Conservation (phyloP, 2,888 invertebrate genomes). For the Drosophila percnosoma region DNA sequence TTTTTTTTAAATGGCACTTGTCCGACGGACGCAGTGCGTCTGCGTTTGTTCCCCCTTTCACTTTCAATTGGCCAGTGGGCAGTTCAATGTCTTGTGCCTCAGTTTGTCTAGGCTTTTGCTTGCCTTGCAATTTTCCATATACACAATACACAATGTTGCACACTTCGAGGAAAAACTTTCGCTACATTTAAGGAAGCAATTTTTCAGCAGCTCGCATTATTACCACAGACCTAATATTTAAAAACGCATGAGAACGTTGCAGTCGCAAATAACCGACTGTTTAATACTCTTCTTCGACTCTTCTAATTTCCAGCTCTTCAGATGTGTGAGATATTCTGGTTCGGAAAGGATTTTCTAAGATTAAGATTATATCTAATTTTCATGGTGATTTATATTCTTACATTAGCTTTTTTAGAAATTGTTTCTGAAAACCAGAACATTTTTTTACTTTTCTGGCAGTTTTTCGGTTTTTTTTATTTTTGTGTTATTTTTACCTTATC, state of each 20-base stretch:
- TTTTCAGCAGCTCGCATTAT: conserved; percentile 49
- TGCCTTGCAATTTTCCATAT: neutral
- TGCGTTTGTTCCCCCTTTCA: conserved; percentile 59
- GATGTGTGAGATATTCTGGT: neutral
- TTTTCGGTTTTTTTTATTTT: neutral
- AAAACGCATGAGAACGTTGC: neutral
- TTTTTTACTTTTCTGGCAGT: neutral
- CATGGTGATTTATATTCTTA: no score
- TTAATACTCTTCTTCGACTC: neutral
- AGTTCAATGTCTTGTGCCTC: conserved; percentile 49
- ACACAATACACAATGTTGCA: conserved; percentile 39
- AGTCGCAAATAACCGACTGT: neutral
- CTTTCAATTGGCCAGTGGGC: conserved; percentile 73
- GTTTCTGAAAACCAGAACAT: neutral
- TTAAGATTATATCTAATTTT: neutral
- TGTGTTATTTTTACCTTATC: neutral
- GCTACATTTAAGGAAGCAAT: conserved; percentile 44
- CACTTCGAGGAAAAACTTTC: conserved; percentile 70
- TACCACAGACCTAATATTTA: neutral
- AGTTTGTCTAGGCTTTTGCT: neutral
- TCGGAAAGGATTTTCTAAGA: neutral
- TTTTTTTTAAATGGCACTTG: conserved; percentile 1
- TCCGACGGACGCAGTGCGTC: conserved; percentile 6
- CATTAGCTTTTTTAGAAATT: neutral
- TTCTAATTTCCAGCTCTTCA: neutral